These are phyloP conservation scores for Ornithorhynchus anatinus DNA, from an alignment of 2,113 vertebrate genomes.

Conservation along the genomic window DNA sequence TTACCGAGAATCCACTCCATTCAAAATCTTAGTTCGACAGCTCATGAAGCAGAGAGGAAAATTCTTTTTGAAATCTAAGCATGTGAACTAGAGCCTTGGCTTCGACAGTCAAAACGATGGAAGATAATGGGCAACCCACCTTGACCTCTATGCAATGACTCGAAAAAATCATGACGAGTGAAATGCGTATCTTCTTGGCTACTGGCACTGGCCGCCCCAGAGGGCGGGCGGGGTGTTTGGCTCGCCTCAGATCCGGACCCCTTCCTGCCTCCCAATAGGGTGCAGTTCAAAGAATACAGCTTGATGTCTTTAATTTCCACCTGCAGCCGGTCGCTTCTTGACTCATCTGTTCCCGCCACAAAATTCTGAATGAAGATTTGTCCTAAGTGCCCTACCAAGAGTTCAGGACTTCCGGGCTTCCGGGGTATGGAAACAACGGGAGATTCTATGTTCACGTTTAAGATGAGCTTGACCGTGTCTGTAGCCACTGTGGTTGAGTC, in stretches of 20 bases:
- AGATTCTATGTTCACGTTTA: conserved; percentile 92
- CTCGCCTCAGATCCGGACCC: conserved; percentile 34
- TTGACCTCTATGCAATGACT: conserved; percentile 86
- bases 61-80: conserved; percentile 8
- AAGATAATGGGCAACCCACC: conserved; percentile 71
- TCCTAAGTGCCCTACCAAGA: conserved; percentile 92
- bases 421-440: conserved; percentile 92
- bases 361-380: conserved; percentile 94
- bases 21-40: not conserved
- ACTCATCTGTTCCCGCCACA: conserved; percentile 81
- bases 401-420: conserved; percentile 89
- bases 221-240: conserved; percentile 10
- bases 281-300: conserved; percentile 91
- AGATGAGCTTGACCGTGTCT: conserved; percentile 88
- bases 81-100: not conserved
- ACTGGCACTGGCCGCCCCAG: conserved; percentile 49
- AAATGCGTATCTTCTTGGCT: conserved; percentile 86
- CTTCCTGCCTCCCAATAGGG: conserved; percentile 73
- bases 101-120: conserved; percentile 7
- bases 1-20: not conserved
- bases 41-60: not conserved
- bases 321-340: conserved; percentile 83
- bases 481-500: conserved; percentile 33
- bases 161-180: conserved; percentile 94
- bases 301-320: conserved; percentile 94